Evolutionary conservation across 64 coral and sea anemone species (phyloP), one percentile per base, ranked within the genome.

Genomic region (Dendrophyllia cribrosa): DNA sequence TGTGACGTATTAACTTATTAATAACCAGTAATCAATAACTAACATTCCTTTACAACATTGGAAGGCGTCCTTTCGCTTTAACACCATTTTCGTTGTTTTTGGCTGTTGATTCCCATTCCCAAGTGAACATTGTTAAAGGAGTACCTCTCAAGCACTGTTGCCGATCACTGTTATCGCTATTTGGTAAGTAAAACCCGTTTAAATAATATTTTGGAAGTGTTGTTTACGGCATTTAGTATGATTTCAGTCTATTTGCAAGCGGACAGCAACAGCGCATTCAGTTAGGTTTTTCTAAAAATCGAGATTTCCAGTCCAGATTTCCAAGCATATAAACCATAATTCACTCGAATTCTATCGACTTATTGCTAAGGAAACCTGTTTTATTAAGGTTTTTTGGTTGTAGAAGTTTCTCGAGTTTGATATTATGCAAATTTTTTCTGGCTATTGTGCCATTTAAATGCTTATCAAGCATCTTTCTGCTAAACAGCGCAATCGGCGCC

Each of bases 1-100:
- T 50, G 46, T 84, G 80, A 84, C 80, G 80, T 84, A 8, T 68
- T 61, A 67, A 51, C 15, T 46, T 68, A 68, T 84, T 25, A 23
- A 84, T 68, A 67, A 51, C 45, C 62, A 47, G 20, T 51, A 26
- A 82, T 82, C 59, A 81, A 84, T 68, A 67, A 19, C 9, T 23
- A 0, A n/a, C 80, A 84, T 84, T 84, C 80, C 80, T 67, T 51
- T 51, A 67, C 59, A 47, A 19, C 1, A 48, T 61, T 20, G 25
- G 34, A 15, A 83, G 9, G 58, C 59, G 34, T 59, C 70, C 7
- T 44, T 19, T 64, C 12, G 26, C 43, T 47, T 5, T 48, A 13
- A 46, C 80, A 34, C 20, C 19, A 9, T 67, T 67, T 68, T 66
- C 61, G 17, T 84, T 47, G 19, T 46, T 9, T 44, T n/a, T 11